Conservation (phyloP, 2,113 vertebrate genomes). For the Lontra canadensis region DNA sequence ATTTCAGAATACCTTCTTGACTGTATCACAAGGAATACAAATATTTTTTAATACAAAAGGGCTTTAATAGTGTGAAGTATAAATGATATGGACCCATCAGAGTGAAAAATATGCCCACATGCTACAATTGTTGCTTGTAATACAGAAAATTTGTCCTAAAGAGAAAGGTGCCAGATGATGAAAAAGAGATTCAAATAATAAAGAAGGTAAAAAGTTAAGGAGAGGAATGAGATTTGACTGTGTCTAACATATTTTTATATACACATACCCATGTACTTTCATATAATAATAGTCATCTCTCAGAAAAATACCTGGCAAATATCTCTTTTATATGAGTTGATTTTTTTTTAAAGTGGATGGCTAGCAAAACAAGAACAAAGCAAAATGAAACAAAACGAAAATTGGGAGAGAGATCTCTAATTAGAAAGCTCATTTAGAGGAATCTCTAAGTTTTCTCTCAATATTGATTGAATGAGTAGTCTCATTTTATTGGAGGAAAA, state of each 20-base stretch:
- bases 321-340: background rate
- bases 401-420: background rate
- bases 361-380: background rate
- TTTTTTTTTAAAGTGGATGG: background rate
- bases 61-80: background rate
- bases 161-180: background rate
- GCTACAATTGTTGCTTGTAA: background rate
- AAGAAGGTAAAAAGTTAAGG: background rate
- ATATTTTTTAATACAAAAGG: background rate
- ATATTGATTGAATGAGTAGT: background rate
- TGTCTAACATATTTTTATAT: background rate
- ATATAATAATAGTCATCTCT: background rate
- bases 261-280: background rate
- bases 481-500: background rate
- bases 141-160: background rate
- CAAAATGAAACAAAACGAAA: background rate
- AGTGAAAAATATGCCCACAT: background rate
- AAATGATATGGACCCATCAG: background rate
- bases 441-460: background rate
- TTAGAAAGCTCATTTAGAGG: background rate
- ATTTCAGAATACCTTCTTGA: slow-evolving; percentile 4
- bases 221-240: background rate
- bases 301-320: background rate
- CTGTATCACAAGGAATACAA: background rate
- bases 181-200: background rate